phyloP scores from a whole-genome alignment of 2,797 vertebrate species.

The Sebastes hopkinsi region DNA sequence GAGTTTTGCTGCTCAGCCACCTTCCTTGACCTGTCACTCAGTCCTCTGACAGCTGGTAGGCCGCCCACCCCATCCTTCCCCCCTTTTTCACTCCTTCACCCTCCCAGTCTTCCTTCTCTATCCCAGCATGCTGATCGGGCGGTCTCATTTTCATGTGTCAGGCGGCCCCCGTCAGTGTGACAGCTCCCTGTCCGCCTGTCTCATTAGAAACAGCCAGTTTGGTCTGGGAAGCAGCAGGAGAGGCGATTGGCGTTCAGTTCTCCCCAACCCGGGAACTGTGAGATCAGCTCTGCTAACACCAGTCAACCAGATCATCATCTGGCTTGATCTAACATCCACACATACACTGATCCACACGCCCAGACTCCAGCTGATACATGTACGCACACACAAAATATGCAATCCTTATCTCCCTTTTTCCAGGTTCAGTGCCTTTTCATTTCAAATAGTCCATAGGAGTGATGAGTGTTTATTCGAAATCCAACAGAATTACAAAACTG shows the following conservation, averaged over 20 bases:
- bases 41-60: conserved; percentile 73
- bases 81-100: conserved; percentile 46
- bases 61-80: conserved; percentile 29
- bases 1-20: conserved; percentile 73
- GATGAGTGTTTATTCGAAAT: background rate
- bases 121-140: conserved; percentile 65
- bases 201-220: conserved; percentile 85
- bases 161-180: conserved; percentile 78
- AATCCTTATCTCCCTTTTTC: background rate
- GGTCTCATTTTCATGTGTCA: conserved; percentile 86
- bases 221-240: conserved; percentile 76
- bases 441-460: background rate
- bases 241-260: conserved; percentile 60
- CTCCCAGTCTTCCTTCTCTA: conserved; percentile 62
- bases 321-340: conserved; percentile 68
- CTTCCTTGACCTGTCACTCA: conserved; percentile 83
- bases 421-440: conserved; percentile 9
- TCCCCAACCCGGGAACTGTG: conserved; percentile 58
- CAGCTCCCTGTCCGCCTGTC: conserved; percentile 84
- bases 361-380: conserved; percentile 20
- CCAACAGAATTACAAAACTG: background rate
- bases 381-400: background rate
- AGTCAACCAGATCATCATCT: conserved; percentile 76
- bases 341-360: conserved; percentile 40
- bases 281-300: conserved; percentile 73